Percentiles rank a stretch among this genome's conserved stretches.
These are phyloP conservation scores for Amblyopsis rosae DNA, from an alignment of 2,113 vertebrate genomes.

Conservation along the genomic window DNA sequence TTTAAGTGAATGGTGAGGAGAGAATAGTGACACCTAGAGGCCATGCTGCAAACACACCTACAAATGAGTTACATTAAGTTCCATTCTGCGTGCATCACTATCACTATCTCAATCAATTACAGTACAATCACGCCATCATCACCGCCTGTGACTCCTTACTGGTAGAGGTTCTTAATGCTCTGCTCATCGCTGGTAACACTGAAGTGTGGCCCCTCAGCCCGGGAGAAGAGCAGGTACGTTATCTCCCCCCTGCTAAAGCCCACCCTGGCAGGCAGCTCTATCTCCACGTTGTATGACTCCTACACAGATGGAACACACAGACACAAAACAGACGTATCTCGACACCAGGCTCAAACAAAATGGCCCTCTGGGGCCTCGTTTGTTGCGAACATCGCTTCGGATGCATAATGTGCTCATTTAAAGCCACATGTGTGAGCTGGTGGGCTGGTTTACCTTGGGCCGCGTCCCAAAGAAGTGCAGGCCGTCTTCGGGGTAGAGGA, in stretches of 20 bases:
- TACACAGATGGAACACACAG: constrained; percentile 3
- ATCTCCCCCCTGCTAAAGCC: constrained; percentile 92
- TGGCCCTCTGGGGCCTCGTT: neutral
- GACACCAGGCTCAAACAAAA: neutral
- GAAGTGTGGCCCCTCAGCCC: constrained; percentile 81
- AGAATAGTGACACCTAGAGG: too few relatives aligned
- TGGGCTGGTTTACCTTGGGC: constrained; percentile 74
- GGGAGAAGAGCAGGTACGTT: constrained; percentile 65
- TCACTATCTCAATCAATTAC: neutral
- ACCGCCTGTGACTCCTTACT: constrained; percentile 72
- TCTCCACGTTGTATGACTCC: constrained; percentile 89
- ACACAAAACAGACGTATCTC: neutral
- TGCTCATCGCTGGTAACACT: constrained; percentile 84
- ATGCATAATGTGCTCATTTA: too few relatives aligned
- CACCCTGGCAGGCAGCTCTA: constrained; percentile 89
- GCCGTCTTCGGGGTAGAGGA: constrained; percentile 87
- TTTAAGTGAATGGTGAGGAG: too few relatives aligned
- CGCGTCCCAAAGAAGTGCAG: constrained; percentile 90
- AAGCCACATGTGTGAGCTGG: neutral
- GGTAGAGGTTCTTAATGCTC: constrained; percentile 85
- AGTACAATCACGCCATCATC: neutral
- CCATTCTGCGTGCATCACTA: too few relatives aligned
- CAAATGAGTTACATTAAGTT: too few relatives aligned
- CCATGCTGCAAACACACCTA: too few relatives aligned
- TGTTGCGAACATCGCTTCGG: neutral